phyloP scores from a whole-genome alignment of 2,113 vertebrate species.

The Amazona vittata region DNA sequence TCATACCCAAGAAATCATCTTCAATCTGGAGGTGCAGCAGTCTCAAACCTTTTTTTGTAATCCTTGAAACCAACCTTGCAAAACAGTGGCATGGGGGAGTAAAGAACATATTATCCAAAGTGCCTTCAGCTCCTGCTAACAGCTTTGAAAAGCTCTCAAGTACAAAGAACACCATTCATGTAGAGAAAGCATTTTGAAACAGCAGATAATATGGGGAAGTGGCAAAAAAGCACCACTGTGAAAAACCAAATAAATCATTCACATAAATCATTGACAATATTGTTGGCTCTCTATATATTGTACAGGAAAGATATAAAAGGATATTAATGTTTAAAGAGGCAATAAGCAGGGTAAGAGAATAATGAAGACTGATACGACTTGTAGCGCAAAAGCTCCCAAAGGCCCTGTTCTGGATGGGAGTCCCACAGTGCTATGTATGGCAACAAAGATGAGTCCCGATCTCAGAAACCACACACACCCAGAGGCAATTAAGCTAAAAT shows the following conservation, averaged over 20 bases:
- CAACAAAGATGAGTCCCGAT: background rate
- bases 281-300: background rate
- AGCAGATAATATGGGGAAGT: background rate
- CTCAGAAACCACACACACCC: background rate
- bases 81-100: background rate
- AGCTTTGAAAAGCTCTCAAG: background rate
- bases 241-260: background rate
- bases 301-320: background rate
- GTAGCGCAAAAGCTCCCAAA: background rate
- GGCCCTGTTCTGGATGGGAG: background rate
- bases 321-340: slow-evolving; percentile 10
- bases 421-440: background rate
- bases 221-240: background rate
- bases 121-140: background rate
- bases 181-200: background rate
- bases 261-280: background rate
- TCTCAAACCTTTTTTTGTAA: background rate
- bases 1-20: background rate
- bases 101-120: background rate
- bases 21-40: background rate
- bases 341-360: background rate
- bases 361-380: slow-evolving; percentile 6
- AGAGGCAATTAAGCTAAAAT: background rate
- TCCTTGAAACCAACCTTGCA: background rate
- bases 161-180: background rate